phyloP scores from a whole-genome alignment of 2,113 vertebrate species.

The Suncus etruscus region DNA sequence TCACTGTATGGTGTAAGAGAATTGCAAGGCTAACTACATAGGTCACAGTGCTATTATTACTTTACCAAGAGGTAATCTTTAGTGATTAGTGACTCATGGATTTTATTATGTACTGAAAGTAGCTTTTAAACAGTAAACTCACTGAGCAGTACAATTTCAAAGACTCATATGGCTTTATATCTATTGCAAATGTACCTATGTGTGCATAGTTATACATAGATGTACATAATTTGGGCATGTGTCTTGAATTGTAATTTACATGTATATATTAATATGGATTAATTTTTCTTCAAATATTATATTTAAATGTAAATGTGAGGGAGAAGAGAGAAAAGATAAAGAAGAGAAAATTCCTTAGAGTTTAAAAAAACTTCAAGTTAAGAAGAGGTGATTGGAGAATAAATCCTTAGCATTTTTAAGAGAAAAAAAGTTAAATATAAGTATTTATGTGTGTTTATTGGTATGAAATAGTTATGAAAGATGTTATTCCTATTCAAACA shows the following conservation, averaged over 20 bases:
- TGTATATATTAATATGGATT: not conserved
- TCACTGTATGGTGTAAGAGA: not conserved
- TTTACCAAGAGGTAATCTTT: constrained; percentile 35
- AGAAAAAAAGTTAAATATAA: not conserved
- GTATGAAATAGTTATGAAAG: not conserved
- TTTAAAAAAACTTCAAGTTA: too few species aligned
- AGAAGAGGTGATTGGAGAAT: too few species aligned
- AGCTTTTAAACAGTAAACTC: constrained; percentile 62
- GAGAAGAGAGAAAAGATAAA: too few species aligned
- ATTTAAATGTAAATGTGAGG: too few species aligned
- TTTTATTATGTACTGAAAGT: constrained; percentile 64
- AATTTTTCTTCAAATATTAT: constrained; percentile 12
- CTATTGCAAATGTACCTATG: not conserved
- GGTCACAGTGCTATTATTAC: constrained; percentile 36
- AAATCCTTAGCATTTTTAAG: too few species aligned
- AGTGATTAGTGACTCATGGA: constrained; percentile 55
- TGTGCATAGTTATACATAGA: fast-evolving
- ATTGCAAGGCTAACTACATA: constrained; percentile 33
- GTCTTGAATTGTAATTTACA: not conserved
- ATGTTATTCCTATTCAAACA: not conserved
- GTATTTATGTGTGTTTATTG: fast-evolving
- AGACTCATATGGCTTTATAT: not conserved
- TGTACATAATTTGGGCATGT: not conserved
- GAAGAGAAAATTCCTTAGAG: too few species aligned
- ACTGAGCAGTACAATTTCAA: constrained; percentile 37